Base-by-base conservation (phyloP, 2,797 vertebrate genomes). In the Hephaestus fuliginosus region DNA sequence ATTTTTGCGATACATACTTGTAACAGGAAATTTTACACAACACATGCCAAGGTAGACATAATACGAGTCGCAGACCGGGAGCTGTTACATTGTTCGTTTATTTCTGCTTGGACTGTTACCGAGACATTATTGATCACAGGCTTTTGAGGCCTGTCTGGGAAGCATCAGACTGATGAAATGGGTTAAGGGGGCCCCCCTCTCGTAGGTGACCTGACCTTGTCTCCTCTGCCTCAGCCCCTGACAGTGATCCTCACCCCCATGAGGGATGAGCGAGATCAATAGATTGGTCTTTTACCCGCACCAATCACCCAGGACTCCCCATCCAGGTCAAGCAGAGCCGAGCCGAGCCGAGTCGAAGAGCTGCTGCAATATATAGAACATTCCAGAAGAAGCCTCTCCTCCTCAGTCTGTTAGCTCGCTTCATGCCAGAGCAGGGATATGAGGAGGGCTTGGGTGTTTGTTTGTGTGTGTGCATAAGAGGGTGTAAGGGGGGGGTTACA, bases 141-240 rank as follows among this genome's bases (percentile, higher is more conserved):
- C 58, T 79, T 88, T 80, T 82, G 84, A 86, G 81, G 80, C 73
- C 82, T 86, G 87, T 91, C 90, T 91, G 65, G 75, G 82, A 87
- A 58, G 82, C 82, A 82, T 87, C 81, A 71, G 83, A 71, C 86
- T 88, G 88, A 92, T 93, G 88, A 93, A 91, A 93, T 80, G 84
- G 85, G 91, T 89, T 86, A 70, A 78, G 71, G 90, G 88, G 88
- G 80, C 78, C 58, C 78, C 56, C 82, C 82, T 72, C 87, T 89
- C 89, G 78, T 84, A 70, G 86, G 83, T 92, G 93, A 93, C 92
- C 93, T 89, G 91, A 94, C 93, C 94, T 93, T 94, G 92, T 92
- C 93, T 90, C 80, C 80, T 81, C 76, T 63, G 81, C 70, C 86
- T 89, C 84, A 82, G 84, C 81, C 86, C 83, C 91, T 88, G 88